Evolutionary conservation across 2,113 vertebrate species (phyloP), one percentile per base, ranked within the genome.

Genomic region (Oryzias woworae): DNA sequence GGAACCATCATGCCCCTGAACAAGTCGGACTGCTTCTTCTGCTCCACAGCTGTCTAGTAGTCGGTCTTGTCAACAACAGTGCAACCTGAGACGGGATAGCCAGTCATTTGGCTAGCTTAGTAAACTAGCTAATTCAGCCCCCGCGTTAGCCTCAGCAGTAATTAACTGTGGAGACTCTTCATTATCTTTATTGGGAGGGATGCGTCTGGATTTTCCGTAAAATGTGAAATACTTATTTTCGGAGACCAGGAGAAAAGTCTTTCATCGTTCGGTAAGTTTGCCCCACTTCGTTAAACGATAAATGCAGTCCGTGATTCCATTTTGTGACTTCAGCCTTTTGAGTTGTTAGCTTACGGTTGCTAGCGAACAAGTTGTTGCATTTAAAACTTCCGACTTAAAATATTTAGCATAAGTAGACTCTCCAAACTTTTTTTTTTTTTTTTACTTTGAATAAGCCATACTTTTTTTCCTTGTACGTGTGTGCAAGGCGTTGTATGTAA

Each of bases 31-130:
- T 15, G 74, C 57, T 75, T 62, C 28, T 36, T n/a, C n/a, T 1
- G 66, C 63, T 55, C 26, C 20, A 46, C 58, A 47, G 57, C 73
- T 74, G 69, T 60, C 56, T 67, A 20, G 47, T 36, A 10, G 73
- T 84, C 71, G 17, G 59, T 63, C 72, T 69, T 86, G 85, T 85
- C 87, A 88, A 86, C 88, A 87, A 82, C 71, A 85, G 62, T 62
- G 88, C 75, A 88, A 90, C 85, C 88, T 87, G 86, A 88, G 76
- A 81, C 83, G 75, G 80, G 88, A 71, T 54, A 81, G 72, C 60
- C 68, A 71, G 14, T 64, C 65, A 51, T 54, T 71, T 26, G 75
- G 77, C 77, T 73, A 63, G 76, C 80, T 62, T 45, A 75, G 41
- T 76, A 49, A 80, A 87, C 75, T 78, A 75, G 81, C 81, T 73